Base-by-base conservation (phyloP, 1,140 invertebrate genomes). In the Aphelenchoides besseyi region DNA sequence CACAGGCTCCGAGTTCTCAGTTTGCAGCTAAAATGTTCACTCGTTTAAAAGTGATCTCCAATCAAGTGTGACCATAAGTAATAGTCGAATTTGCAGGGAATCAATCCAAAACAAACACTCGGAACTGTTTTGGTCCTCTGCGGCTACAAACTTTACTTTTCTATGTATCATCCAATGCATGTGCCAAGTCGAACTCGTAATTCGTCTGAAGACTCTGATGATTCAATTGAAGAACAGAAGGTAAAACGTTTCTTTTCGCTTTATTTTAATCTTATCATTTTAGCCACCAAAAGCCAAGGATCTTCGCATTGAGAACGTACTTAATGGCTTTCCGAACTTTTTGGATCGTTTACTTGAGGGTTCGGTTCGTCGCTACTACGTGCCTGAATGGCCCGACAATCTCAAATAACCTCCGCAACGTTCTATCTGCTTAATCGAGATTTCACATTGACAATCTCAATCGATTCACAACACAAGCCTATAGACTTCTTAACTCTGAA, bases 61-160 rank as follows among this genome's bases (percentile, higher is more conserved):
- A 9, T 1, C 23, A n/a, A n/a, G n/a, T n/a, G n/a, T n/a, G n/a
- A n/a, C n/a, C n/a, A n/a, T n/a, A n/a, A 52, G 74, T 74, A 16
- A 66, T 28, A 18, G 66, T 32, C 32, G 18, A 0, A 16, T 9
- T 30, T 75, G n/a, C 23, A 97, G 64, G 90, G 91, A 74, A 95
- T 98, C 37, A 97, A 98, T 88, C 92, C 93, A 1, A 90, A 92
- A 79, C 97, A 97, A 87, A 97, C 94, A 86, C 90, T 97, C 35
- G 96, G 96, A 3, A 98, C 96, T 26, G 95, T 98, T 33, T 86
- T 98, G 26, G 92, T 94, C 0, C 86, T 98, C 36, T 98, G 97
- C 87, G 95, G 95, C 2, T 92, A 94, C 85, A 88, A 94, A 59
- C 94, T 94, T 86, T 97, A 97, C 86, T 97, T 97, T 87, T 97